These are phyloP conservation scores for Labroides dimidiatus DNA, from an alignment of 2,797 vertebrate genomes.

Conservation along the genomic window DNA sequence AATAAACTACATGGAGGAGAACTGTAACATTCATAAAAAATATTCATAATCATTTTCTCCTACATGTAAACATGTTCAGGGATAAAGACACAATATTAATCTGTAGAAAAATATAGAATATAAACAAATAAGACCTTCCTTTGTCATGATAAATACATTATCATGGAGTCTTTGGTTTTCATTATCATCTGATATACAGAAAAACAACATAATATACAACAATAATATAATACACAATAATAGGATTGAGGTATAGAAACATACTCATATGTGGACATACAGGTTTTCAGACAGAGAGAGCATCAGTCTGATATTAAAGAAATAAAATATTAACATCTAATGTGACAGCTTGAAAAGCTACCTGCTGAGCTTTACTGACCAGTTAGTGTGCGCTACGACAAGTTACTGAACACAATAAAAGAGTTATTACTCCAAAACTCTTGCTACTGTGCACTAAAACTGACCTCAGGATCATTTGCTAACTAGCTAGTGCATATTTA, in stretches of 20 bases:
- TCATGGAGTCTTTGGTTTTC: conserved; percentile 42
- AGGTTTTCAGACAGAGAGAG: neutral
- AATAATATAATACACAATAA: conserved; percentile 6
- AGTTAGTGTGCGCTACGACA: no score
- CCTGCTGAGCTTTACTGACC: no score
- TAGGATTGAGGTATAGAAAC: conserved; percentile 34
- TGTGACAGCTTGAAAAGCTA: neutral
- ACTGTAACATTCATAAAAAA: conserved; percentile 35
- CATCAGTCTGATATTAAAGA: neutral
- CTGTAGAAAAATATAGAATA: conserved; percentile 78
- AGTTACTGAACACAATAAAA: no score
- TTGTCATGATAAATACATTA: conserved; percentile 8
- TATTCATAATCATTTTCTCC: conserved; percentile 35
- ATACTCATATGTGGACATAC: neutral
- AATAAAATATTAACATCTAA: neutral
- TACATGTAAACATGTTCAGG: conserved; percentile 49
- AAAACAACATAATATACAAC: neutral
- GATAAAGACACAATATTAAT: conserved; percentile 54
- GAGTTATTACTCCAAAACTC: no score
- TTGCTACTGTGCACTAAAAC: no score
- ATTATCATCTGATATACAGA: conserved; percentile 16
- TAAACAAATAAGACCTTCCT: conserved; percentile 36
- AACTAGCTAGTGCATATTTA: no score
- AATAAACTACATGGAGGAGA: neutral
- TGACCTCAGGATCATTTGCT: no score